phyloP scores from a whole-genome alignment of 2,797 vertebrate genomes.

The Pangasius larnaudii region DNA sequence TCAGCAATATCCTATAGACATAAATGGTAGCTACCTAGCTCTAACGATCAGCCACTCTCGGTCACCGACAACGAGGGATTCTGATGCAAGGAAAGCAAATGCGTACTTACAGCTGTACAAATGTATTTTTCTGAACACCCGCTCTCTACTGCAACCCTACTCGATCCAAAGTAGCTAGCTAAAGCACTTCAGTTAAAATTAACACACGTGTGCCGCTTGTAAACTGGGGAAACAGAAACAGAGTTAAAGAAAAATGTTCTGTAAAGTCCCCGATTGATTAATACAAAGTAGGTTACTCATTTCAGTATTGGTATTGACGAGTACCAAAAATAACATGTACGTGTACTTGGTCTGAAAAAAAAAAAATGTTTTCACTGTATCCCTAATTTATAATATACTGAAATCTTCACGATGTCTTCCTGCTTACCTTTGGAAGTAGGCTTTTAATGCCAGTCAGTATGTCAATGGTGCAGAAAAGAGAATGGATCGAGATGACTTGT shows the following conservation, averaged over 20 bases:
- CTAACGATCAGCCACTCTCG: not conserved
- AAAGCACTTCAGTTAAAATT: not conserved
- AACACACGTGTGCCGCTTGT: not conserved
- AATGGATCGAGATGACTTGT: not conserved
- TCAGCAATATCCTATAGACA: not conserved
- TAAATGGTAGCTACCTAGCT: no score
- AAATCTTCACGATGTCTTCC: not conserved
- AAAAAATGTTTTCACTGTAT: not conserved
- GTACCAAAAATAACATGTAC: not conserved
- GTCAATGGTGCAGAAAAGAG: conserved; percentile 11
- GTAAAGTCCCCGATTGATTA: not conserved
- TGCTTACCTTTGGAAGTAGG: not conserved
- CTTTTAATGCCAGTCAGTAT: not conserved
- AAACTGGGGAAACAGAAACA: not conserved
- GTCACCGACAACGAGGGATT: not conserved
- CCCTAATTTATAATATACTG: not conserved
- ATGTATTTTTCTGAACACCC: not conserved
- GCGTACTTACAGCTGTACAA: not conserved
- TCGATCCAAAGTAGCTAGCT: not conserved
- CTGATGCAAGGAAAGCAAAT: not conserved
- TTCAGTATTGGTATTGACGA: not conserved
- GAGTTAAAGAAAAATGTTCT: not conserved
- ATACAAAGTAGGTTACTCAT: not conserved
- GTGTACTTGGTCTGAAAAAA: not conserved
- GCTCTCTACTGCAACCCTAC: not conserved